Conservation (phyloP, 1,140 invertebrate species). For the Probaryconus sp. region DNA sequence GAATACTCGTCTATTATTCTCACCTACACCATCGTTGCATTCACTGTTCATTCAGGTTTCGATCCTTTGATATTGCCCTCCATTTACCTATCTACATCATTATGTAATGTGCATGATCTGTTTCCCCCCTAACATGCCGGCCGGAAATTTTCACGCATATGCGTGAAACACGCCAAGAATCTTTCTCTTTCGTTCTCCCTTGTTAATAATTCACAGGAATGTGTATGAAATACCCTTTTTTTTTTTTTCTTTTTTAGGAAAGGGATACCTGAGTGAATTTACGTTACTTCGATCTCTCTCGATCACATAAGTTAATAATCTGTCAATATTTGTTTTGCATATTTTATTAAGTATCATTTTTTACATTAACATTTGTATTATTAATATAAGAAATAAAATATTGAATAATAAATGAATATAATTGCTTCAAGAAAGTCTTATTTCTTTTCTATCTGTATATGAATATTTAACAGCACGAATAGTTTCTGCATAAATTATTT, state of each 20-base stretch:
- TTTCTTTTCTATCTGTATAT: too few species aligned
- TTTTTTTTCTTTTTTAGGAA: too few species aligned
- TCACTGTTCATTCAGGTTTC: slow-evolving; percentile 47
- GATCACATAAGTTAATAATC: too few species aligned
- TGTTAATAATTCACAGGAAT: slow-evolving; percentile 23
- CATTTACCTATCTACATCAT: slow-evolving; percentile 32
- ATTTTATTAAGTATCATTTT: too few species aligned
- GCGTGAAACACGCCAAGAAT: slow-evolving; percentile 58
- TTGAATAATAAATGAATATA: too few species aligned
- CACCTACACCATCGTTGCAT: slow-evolving; percentile 30
- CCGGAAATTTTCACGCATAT: slow-evolving; percentile 52
- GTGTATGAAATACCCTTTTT: not conserved
- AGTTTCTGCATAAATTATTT: slow-evolving; percentile 35
- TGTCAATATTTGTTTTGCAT: too few species aligned
- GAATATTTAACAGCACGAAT: too few species aligned
- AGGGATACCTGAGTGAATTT: too few species aligned
- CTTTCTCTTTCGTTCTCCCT: slow-evolving; percentile 5
- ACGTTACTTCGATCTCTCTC: too few species aligned
- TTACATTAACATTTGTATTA: too few species aligned
- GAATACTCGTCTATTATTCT: slow-evolving; percentile 37
- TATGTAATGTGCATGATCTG: slow-evolving; percentile 30
- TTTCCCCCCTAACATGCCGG: slow-evolving; percentile 20
- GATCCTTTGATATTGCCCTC: slow-evolving; percentile 36
- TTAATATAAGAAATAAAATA: too few species aligned
- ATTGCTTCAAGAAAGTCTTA: too few species aligned